Percentiles rank a stretch among this genome's conserved stretches.
These are phyloP conservation scores for Podocnemis expansa DNA, from an alignment of 2,113 vertebrate genomes.

Conservation along the genomic window DNA sequence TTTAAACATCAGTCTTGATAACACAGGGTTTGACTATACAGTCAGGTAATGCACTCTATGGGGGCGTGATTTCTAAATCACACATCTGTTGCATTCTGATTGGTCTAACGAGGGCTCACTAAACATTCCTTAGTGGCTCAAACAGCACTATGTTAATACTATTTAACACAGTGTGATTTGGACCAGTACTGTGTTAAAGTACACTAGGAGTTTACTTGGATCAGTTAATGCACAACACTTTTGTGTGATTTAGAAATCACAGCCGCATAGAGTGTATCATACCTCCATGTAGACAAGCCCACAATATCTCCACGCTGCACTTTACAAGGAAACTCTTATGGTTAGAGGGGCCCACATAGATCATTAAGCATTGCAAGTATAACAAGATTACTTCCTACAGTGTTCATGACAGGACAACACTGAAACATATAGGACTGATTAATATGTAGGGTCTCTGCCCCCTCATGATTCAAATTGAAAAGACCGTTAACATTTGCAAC, in stretches of 20 bases:
- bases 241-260: neutral
- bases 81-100: neutral
- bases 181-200: neutral
- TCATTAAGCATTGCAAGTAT: neutral
- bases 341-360: neutral
- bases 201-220: neutral
- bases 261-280: neutral
- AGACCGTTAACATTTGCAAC: neutral
- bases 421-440: neutral
- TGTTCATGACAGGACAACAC: neutral
- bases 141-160: neutral
- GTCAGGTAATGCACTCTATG: neutral
- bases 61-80: neutral
- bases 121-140: neutral
- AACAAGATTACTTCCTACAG: neutral
- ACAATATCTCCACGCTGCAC: rapidly evolving
- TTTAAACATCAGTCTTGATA: neutral
- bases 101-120: neutral
- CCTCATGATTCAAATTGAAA: neutral
- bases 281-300: neutral
- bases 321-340: neutral
- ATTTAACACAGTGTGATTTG: neutral
- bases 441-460: neutral
- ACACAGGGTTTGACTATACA: neutral
- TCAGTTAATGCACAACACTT: neutral